Evolutionary conservation across 2,797 vertebrate species (phyloP).

Genomic region (Morus bassanus): DNA sequence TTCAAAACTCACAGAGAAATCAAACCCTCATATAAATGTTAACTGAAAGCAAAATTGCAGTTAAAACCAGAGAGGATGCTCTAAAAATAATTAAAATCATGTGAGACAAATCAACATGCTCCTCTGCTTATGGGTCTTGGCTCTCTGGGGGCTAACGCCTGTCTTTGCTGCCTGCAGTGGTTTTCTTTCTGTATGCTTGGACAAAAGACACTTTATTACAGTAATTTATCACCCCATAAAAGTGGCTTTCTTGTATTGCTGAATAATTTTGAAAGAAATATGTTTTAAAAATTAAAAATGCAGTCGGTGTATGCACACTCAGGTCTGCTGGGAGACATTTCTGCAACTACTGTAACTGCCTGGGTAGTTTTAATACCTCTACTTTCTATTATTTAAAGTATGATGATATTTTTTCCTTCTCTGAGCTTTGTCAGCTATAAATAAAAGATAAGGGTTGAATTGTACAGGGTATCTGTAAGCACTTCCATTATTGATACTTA

Average conservation of each 20-base stretch:
- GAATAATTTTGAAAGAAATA: conserved; percentile 94
- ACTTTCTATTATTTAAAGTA: conserved; percentile 92
- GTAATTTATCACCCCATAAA: conserved; percentile 99
- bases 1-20: conserved; percentile 41
- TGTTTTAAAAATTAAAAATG: conserved; percentile 96
- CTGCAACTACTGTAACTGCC: conserved; percentile 86
- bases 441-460: conserved; percentile 92
- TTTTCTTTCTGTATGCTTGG: conserved; percentile 77
- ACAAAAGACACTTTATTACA: conserved; percentile 89
- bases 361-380: conserved; percentile 81
- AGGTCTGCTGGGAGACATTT: conserved; percentile 89
- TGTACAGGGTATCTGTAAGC: conserved; percentile 86
- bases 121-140: conserved; percentile 54
- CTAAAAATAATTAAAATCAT: conserved; percentile 78
- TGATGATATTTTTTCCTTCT: conserved; percentile 89
- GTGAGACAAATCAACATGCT: conserved; percentile 66
- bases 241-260: conserved; percentile 81
- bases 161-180: conserved; percentile 73
- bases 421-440: conserved; percentile 93
- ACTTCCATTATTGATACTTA: conserved; percentile 93
- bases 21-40: conserved; percentile 39
- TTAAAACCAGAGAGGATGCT: conserved; percentile 72
- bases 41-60: conserved; percentile 68
- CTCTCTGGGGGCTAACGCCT: conserved; percentile 77
- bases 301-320: conserved; percentile 78